A percentile compares a stretch with the other conserved stretches of the same genome.
Conservation (phyloP, 2,888 invertebrate species). For the Portevinia maculata region DNA sequence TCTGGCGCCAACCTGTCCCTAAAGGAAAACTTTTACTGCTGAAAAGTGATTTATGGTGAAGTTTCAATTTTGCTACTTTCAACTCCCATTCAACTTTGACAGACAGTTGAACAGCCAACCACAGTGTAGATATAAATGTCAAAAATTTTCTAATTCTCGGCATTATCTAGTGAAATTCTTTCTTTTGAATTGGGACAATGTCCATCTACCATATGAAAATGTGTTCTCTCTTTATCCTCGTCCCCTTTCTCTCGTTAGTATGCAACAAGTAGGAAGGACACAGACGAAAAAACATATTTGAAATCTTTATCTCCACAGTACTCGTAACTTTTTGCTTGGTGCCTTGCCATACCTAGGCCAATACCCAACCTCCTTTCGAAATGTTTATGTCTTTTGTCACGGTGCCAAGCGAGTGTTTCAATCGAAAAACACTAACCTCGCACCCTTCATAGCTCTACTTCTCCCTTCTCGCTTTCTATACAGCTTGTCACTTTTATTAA, state of each 20-base stretch:
- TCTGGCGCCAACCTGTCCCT: slow-evolving; percentile 26
- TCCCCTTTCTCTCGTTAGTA: slow-evolving; percentile 4
- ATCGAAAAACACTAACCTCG: slow-evolving; percentile 26
- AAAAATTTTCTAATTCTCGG: slow-evolving; percentile 34
- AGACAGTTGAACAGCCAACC: slow-evolving; percentile 21
- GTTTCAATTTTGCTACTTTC: slow-evolving; percentile 19
- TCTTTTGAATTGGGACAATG: slow-evolving; percentile 10
- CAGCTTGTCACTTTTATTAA: slow-evolving; percentile 67
- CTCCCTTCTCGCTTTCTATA: slow-evolving; percentile 4
- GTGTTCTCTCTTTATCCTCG: neutral
- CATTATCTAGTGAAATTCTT: slow-evolving; percentile 32
- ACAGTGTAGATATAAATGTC: slow-evolving; percentile 33
- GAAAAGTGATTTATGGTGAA: slow-evolving; percentile 60
- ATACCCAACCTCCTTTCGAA: slow-evolving; percentile 15
- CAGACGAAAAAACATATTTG: neutral
- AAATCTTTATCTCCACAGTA: neutral
- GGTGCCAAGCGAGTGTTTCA: slow-evolving; percentile 44
- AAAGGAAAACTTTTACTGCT: slow-evolving; percentile 10
- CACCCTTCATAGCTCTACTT: neutral
- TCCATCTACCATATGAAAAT: slow-evolving; percentile 8
- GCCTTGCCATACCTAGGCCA: slow-evolving; percentile 1
- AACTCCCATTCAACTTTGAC: slow-evolving; percentile 27
- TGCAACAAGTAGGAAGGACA: slow-evolving; percentile 48
- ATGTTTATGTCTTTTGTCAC: slow-evolving; percentile 34
- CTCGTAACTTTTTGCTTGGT: neutral